Base-by-base conservation (phyloP, 2,888 invertebrate species). In the Aelia acuminata region DNA sequence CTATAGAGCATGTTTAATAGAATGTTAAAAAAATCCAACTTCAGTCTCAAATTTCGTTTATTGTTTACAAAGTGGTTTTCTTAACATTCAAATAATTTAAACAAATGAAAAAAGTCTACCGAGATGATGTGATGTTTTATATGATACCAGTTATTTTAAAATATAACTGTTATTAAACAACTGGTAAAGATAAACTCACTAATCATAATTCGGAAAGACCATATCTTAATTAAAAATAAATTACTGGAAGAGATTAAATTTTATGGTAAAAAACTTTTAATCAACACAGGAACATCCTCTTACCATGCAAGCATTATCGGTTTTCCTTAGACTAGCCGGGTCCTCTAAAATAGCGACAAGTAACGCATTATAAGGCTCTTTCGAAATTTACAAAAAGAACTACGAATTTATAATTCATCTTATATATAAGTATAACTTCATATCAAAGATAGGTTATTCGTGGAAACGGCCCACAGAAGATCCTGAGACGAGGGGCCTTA, bases 251-350 rank as follows among this genome's bases (percentile, higher is more conserved):
- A 31, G 63, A 63, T 63, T 63, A 63, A 22, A 13, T 26, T 57
- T 26, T 26, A 57, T 57, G 11, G 13, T 7, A 57, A 26, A 26
- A 57, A 57, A 26, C 26, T 26, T 63, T 31, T 63, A 63, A 63
- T 63, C 63, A 63, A 63, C 18, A 63, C 63, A 63, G 63, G 63
- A 63, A 63, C 31, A 31, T 31, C 63, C 63, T 63, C 63, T 63
- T 63, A 31, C 26, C 31, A 31, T 63, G 63, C 31, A 31, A 7
- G 31, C 18, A 63, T 63, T 63, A 63, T 31, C 57, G 57, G 26
- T 11, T 11, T 31, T 57, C 26, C 31, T 63, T 63, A 31, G 63
- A 63, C 31, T 31, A 26, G 31, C n/a, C 15, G 31, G 63, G 18
- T 31, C 31, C 31, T 63, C 2, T 18, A 63, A 63, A 57, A 57